Base-by-base conservation (phyloP, 2,113 vertebrate genomes). In the Blennius ocellaris region DNA sequence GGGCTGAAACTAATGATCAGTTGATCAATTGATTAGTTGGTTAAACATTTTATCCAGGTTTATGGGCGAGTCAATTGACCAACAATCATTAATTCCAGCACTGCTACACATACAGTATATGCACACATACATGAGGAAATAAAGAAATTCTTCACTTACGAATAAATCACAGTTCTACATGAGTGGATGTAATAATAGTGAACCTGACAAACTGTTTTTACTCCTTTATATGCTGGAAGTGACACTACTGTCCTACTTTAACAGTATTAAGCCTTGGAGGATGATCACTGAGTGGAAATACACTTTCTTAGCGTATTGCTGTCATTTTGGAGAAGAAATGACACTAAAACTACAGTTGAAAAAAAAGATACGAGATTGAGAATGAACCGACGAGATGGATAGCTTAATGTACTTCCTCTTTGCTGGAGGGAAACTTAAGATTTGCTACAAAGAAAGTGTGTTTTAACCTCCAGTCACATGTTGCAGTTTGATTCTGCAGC, bases 221-320 rank as follows among this genome's bases (percentile, higher is more conserved):
- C 21, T 4, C 21, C 21, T 30, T 30, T 30, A 30, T 30, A 30
- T 30, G 21, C 2, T 30, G 21, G 21, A 30, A 30, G 21, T 30
- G 43, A 11, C 73, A 69, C 58, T 81, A 56, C 30, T 8, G 21
- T 53, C 38, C 39, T 67, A 43, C 21, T 39, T 39, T 56, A 74
- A 55, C 57, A 63, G 66, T n/a, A 51, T 68, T 16, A 37, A 6
- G 51, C 9, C 51, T 50, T 10, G 6, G n/a, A 21, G 7, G 52
- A 63, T 51, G 49, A 50, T 54, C 38, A 50, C 6, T 39, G 40
- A 17, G 17, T 7, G 36, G 6, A 53, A 30, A 43, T 5, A 0
- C 0, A 43, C 6, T 50, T 6, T 15, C 68, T 9, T 7, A 59
- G 72, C 36, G 53, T 10, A 38, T 53, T 12, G 15, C 47, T 52